Evolutionary conservation across 2,113 vertebrate species (phyloP), one percentile per base, ranked within the genome.

Genomic region (Pomatostomus ruficeps): DNA sequence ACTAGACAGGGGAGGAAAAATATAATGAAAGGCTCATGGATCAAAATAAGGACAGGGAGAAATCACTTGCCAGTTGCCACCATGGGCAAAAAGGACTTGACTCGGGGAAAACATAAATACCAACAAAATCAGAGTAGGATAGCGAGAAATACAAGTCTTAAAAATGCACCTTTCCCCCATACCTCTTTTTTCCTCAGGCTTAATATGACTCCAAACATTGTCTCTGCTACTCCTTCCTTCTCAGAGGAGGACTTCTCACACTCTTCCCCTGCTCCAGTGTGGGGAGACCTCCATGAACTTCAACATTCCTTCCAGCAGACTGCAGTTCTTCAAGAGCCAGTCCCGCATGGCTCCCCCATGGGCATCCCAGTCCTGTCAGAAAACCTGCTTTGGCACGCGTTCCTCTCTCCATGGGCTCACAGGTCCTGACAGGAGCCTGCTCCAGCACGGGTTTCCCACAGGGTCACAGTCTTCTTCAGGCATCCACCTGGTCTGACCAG

Each of bases 111-210:
- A 68, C 6, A 0, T 18, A 67, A 46, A 38, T 74, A 17, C 5
- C 15, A 51, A 33, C 38, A 29, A 67, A 61, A 48, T 43, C 42
- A 71, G 23, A 33, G 21, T 23, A 61, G 6, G 5, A 48, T 31
- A 35, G 38, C 49, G 35, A 38, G 36, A 84, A 84, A 62, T 28
- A 73, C 24, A 49, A 36, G 15, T 29, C 58, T 61, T 72, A 31
- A 77, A 71, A 67, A 15, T 65, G 4, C 17, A 25, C 12, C 4
- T 42, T 59, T n/a, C 7, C 6, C 8, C 8, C 23, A 25, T 2
- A 23, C 3, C 5, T 42, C 11, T 7, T 38, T 75, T 62, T 16
- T 83, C 57, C 15, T 31, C 0, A 0, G n/a, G 5, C 29, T 65
- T 13, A 59, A 55, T 12, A 36, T 16, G 24, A 49, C 5, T 62